phyloP scores from a whole-genome alignment of 1,140 invertebrate genomes.

The Euglossa dilemma region DNA sequence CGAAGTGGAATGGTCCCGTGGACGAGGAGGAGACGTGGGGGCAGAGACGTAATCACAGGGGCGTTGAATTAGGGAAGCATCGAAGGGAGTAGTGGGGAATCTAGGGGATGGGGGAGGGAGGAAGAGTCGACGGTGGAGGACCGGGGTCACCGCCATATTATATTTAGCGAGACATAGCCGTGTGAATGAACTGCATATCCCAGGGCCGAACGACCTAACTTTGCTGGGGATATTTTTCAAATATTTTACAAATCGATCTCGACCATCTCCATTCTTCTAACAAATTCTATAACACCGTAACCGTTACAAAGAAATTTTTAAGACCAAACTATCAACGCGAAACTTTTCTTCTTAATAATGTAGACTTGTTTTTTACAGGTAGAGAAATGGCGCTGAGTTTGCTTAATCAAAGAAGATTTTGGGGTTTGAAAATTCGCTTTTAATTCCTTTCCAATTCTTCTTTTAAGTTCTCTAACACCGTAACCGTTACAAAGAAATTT shows the following conservation, averaged over 20 bases:
- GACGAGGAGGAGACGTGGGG: slow-evolving; percentile 56
- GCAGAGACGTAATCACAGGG: slow-evolving; percentile 75
- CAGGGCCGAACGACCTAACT: slow-evolving; percentile 66
- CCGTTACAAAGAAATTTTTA: not conserved
- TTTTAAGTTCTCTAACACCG: not conserved
- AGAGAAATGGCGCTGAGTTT: not conserved
- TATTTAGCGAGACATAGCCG: slow-evolving; percentile 78
- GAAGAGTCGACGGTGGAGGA: slow-evolving; percentile 63
- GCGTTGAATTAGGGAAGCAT: slow-evolving; percentile 77
- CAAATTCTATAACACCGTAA: not conserved
- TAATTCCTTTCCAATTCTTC: no score
- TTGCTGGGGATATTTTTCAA: slow-evolving; percentile 48
- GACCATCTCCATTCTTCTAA: no score
- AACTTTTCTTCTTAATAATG: not conserved
- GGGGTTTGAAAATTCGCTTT: not conserved
- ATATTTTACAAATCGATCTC: not conserved
- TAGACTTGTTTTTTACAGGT: not conserved
- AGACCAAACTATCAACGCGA: not conserved
- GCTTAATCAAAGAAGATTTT: no score
- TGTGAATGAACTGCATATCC: slow-evolving; percentile 79
- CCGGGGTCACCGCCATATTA: slow-evolving; percentile 77
- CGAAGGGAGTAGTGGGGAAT: slow-evolving; percentile 33
- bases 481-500: not conserved
- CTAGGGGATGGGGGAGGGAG: slow-evolving; percentile 28
- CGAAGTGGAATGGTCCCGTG: slow-evolving; percentile 15